phyloP scores from a whole-genome alignment of 2,888 invertebrate genomes.

The Sphaeridia pumilis region DNA sequence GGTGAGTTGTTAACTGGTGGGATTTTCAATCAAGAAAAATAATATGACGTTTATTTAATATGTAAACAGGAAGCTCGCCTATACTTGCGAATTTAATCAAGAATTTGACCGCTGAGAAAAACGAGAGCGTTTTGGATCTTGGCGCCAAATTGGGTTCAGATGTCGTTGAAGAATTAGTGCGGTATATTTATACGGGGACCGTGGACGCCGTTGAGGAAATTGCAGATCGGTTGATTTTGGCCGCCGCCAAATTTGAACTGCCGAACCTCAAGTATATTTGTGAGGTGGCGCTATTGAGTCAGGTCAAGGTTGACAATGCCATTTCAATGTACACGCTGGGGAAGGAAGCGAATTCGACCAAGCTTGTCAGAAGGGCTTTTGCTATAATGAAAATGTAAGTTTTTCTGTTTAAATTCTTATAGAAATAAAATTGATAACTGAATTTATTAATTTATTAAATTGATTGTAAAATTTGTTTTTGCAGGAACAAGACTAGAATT shows the following conservation, averaged over 20 bases:
- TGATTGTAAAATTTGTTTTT: too few species aligned
- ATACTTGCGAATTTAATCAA: slow-evolving; percentile 27
- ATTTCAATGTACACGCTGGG: slow-evolving; percentile 28
- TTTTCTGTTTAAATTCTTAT: too few species aligned
- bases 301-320: slow-evolving; percentile 22
- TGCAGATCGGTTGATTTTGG: slow-evolving; percentile 18
- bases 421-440: too few species aligned
- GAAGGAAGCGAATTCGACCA: slow-evolving; percentile 18
- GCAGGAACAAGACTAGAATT: slow-evolving; percentile 27
- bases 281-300: slow-evolving; percentile 20
- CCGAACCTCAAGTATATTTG: slow-evolving; percentile 26
- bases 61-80: slow-evolving; percentile 28
- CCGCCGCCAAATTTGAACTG: slow-evolving; percentile 21
- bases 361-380: slow-evolving; percentile 23
- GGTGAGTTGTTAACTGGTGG: too few species aligned
- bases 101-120: slow-evolving; percentile 24
- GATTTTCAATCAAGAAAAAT: too few species aligned
- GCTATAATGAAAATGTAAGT: slow-evolving; percentile 30
- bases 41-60: too few species aligned
- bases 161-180: slow-evolving; percentile 23
- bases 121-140: slow-evolving; percentile 25
- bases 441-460: too few species aligned
- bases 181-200: slow-evolving; percentile 29
- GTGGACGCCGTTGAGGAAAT: slow-evolving; percentile 28
- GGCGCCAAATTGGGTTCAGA: slow-evolving; percentile 24